Conservation (phyloP, 2,888 invertebrate genomes). For the Tetragonisca angustula region DNA sequence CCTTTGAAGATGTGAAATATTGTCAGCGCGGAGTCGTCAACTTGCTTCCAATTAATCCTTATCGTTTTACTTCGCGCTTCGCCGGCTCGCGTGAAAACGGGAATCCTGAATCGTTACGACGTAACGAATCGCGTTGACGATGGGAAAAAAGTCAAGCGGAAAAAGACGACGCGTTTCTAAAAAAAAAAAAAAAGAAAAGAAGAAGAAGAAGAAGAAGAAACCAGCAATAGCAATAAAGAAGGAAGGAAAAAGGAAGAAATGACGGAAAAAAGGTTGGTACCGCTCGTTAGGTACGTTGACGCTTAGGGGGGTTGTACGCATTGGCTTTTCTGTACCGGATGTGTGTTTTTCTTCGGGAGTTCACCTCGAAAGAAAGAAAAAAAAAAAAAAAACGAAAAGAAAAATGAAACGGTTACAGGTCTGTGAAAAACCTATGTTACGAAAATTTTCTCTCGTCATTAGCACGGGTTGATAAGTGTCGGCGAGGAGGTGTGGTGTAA, state of each 20-base stretch:
- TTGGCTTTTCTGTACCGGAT: slow-evolving; percentile 32
- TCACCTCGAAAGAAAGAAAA: not conserved
- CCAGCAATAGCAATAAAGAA: no score
- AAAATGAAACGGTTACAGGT: slow-evolving; percentile 21
- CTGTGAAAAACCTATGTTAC: slow-evolving; percentile 46
- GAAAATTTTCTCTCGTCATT: slow-evolving; percentile 72
- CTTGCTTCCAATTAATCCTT: slow-evolving; percentile 46
- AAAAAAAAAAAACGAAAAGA: no score
- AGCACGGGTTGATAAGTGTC: slow-evolving; percentile 73
- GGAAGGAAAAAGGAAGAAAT: not conserved
- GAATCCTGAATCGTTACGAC: slow-evolving; percentile 3
- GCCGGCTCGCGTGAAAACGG: not conserved
- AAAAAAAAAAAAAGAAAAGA: not conserved
- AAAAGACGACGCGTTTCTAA: not conserved
- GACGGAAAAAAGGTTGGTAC: slow-evolving; percentile 9
- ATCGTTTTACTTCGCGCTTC: slow-evolving; percentile 25
- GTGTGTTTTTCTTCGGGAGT: not conserved
- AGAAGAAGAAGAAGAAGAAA: not conserved
- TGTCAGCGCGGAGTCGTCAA: slow-evolving; percentile 27
- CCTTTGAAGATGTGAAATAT: slow-evolving; percentile 41
- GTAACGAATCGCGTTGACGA: not conserved
- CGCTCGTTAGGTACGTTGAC: slow-evolving; percentile 38
- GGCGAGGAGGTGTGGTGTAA: slow-evolving; percentile 67
- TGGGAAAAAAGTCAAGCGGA: not conserved
- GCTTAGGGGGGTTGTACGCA: slow-evolving; percentile 9